These are phyloP conservation scores for Pachycephala philippinensis DNA, from an alignment of 2,113 vertebrate genomes.

Conservation along the genomic window DNA sequence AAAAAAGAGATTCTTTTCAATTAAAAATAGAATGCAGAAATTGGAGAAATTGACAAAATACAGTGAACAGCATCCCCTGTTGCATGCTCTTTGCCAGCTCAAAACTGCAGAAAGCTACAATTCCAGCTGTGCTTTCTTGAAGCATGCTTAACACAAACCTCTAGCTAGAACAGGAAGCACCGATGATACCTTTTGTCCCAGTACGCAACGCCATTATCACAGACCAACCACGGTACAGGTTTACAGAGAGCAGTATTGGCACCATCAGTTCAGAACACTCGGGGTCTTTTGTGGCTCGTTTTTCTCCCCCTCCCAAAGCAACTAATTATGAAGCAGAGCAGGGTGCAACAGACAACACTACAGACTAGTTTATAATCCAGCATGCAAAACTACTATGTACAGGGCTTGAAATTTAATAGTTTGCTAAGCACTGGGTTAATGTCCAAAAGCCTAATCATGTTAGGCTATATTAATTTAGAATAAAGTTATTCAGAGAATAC, in stretches of 20 bases:
- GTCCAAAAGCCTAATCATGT: slow-evolving; percentile 66
- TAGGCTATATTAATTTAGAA: slow-evolving; percentile 69
- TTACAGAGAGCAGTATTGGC: slow-evolving; percentile 67
- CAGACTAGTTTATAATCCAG: slow-evolving; percentile 81
- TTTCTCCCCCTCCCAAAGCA: slow-evolving; percentile 58
- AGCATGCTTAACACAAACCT: slow-evolving; percentile 77
- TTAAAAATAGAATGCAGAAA: slow-evolving; percentile 68
- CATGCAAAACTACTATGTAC: slow-evolving; percentile 88
- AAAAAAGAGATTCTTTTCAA: slow-evolving; percentile 71
- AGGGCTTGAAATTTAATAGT: slow-evolving; percentile 97
- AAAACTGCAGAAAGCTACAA: slow-evolving; percentile 71
- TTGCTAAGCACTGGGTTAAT: slow-evolving; percentile 65
- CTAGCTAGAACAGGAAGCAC: slow-evolving; percentile 58
- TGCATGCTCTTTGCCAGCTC: slow-evolving; percentile 76
- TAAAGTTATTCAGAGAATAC: slow-evolving; percentile 60
- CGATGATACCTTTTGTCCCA: slow-evolving; percentile 46
- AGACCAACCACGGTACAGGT: slow-evolving; percentile 62
- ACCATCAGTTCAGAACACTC: slow-evolving; percentile 57
- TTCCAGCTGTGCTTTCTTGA: slow-evolving; percentile 64
- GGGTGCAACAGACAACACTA: slow-evolving; percentile 86
- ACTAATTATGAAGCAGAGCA: slow-evolving; percentile 77
- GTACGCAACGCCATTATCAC: slow-evolving; percentile 60
- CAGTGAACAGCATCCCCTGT: slow-evolving; percentile 69
- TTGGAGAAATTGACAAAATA: slow-evolving; percentile 62
- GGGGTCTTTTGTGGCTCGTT: neutral